Conservation (phyloP, 2,888 invertebrate species). For the Sialis fuliginosa region DNA sequence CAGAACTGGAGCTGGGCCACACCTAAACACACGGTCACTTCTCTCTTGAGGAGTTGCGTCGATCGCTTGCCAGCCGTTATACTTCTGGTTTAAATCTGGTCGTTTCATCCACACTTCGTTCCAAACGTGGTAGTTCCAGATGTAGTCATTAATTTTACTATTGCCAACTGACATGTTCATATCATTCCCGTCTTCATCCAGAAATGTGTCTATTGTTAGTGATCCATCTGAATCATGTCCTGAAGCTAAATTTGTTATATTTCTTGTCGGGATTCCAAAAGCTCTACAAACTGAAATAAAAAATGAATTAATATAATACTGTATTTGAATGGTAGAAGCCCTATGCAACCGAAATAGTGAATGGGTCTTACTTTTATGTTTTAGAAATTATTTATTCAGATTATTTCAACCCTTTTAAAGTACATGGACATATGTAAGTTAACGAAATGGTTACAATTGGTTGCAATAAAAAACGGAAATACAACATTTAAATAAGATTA, state of each 20-base stretch:
- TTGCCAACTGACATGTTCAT: slow-evolving; percentile 2
- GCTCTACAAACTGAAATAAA: slow-evolving; percentile 46
- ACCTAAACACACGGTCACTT: slow-evolving; percentile 15
- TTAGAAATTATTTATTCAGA: too few species aligned
- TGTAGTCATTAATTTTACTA: slow-evolving; percentile 28
- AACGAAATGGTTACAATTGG: too few species aligned
- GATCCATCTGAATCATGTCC: slow-evolving; percentile 80
- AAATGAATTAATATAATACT: too few species aligned
- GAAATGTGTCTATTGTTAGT: slow-evolving; percentile 69
- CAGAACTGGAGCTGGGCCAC: slow-evolving; percentile 19
- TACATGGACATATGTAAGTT: too few species aligned
- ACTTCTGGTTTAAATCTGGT: slow-evolving; percentile 18
- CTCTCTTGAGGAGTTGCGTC: slow-evolving; percentile 34
- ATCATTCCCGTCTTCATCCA: slow-evolving; percentile 30
- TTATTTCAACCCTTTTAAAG: too few species aligned
- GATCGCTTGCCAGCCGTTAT: slow-evolving; percentile 33
- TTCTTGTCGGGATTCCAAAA: slow-evolving; percentile 64
- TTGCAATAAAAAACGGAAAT: too few species aligned
- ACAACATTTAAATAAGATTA: too few species aligned
- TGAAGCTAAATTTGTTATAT: slow-evolving; percentile 66
- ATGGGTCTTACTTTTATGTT: too few species aligned
- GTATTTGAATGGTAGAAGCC: too few species aligned
- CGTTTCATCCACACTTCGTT: slow-evolving; percentile 33
- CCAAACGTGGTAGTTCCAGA: slow-evolving; percentile 39
- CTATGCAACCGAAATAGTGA: too few species aligned